Evolutionary conservation across 2,113 vertebrate genomes (phyloP).

Genomic region (Benitochromis conjunctus): DNA sequence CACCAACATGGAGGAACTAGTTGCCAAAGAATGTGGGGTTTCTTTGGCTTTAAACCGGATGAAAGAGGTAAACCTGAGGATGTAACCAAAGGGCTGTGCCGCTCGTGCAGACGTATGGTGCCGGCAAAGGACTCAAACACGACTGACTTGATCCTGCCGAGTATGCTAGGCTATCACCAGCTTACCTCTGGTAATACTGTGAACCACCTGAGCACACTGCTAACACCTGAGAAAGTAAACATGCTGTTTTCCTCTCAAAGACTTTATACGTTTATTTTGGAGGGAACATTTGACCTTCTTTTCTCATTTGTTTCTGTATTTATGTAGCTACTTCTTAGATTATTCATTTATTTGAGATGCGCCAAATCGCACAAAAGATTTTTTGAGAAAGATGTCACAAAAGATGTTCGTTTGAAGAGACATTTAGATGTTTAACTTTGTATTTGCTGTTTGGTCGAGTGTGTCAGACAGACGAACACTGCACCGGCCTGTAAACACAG

Average conservation of each 20-base stretch:
- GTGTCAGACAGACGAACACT: background rate
- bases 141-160: background rate
- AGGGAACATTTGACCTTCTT: background rate
- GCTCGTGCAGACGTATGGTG: background rate
- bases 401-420: background rate
- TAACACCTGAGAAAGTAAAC: background rate
- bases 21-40: background rate
- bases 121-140: background rate
- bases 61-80: background rate
- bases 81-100: background rate
- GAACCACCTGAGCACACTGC: background rate
- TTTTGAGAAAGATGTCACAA: background rate
- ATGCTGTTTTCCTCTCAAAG: background rate
- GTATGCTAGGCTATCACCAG: background rate
- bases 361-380: too few species aligned
- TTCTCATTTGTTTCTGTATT: background rate
- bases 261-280: background rate
- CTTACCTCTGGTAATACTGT: rapidly evolving
- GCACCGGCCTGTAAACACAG: too few species aligned
- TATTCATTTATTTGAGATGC: too few species aligned
- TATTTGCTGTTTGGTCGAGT: background rate
- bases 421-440: background rate
- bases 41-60: background rate
- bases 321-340: background rate
- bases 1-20: background rate